These are phyloP conservation scores for Ageneiosus marmoratus DNA, from an alignment of 2,113 vertebrate species.

Conservation along the genomic window DNA sequence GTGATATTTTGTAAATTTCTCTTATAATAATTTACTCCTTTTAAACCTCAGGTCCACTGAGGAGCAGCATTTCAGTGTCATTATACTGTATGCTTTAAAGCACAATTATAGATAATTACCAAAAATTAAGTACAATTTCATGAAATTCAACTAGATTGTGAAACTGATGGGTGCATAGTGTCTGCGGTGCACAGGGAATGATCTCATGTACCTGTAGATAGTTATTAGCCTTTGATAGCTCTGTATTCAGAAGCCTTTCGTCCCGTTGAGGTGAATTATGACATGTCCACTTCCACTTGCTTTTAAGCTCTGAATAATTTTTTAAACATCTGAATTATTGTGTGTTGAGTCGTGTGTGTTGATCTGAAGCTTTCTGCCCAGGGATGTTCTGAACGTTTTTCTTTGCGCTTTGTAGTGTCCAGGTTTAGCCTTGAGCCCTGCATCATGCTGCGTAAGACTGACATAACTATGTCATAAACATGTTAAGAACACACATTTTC, in stretches of 20 bases:
- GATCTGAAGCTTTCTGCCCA: constrained; percentile 21
- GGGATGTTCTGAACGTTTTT: constrained; percentile 36
- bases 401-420: constrained; percentile 40
- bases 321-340: constrained; percentile 4
- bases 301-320: not conserved
- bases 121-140: not conserved
- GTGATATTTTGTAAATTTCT: constrained; percentile 2
- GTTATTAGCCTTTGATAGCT: not conserved
- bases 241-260: not conserved
- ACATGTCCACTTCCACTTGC: not conserved
- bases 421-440: constrained; percentile 23
- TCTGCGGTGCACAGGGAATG: not conserved
- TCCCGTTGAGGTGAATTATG: not conserved
- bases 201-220: not conserved
- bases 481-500: not conserved
- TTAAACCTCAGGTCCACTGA: constrained; percentile 10
- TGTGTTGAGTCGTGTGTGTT: constrained; percentile 12
- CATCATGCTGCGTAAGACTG: not conserved
- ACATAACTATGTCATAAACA: not conserved
- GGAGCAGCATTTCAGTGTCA: constrained; percentile 41
- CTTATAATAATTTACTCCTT: not conserved
- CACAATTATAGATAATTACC: not conserved
- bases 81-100: not conserved
- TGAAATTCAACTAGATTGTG: not conserved
- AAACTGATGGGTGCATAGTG: not conserved